Conservation (phyloP, 2,113 vertebrate species). For the Anguilla rostrata region DNA sequence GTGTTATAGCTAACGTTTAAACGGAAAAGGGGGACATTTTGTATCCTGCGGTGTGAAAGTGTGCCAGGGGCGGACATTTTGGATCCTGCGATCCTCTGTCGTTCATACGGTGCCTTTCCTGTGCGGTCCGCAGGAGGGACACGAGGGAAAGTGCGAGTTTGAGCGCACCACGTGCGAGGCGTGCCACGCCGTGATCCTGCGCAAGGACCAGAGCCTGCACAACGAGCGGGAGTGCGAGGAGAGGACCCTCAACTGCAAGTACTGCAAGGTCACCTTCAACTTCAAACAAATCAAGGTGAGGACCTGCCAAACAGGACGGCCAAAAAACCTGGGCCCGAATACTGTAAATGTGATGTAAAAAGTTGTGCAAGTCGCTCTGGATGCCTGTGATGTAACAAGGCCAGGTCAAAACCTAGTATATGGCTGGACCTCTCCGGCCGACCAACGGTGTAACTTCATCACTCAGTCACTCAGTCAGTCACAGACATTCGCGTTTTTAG, state of each 20-base stretch:
- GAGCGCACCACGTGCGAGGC: slow-evolving; percentile 62
- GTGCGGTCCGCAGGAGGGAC: slow-evolving; percentile 50
- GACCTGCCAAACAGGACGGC: accelerated
- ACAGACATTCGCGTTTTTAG: too few species aligned
- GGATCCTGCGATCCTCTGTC: neutral
- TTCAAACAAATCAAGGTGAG: slow-evolving; percentile 68
- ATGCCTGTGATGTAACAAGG: too few species aligned
- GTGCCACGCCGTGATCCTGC: slow-evolving; percentile 60
- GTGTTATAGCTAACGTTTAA: too few species aligned
- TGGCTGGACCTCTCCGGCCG: too few species aligned
- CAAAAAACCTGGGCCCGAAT: neutral
- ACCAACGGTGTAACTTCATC: too few species aligned
- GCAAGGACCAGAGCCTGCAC: slow-evolving; percentile 67
- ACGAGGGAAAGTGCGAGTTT: slow-evolving; percentile 69
- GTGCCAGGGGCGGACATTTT: too few species aligned
- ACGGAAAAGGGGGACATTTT: too few species aligned
- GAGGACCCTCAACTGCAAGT: slow-evolving; percentile 72
- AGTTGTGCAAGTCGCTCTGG: too few species aligned
- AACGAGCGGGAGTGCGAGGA: slow-evolving; percentile 70
- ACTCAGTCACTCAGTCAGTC: too few species aligned
- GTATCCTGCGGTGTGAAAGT: too few species aligned
- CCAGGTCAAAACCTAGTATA: too few species aligned
- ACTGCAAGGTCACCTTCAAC: slow-evolving; percentile 69
- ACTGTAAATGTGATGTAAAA: too few species aligned
- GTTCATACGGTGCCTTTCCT: neutral